These are phyloP conservation scores for Stegophylla sp. DNA, from an alignment of 2,888 invertebrate genomes.

Conservation along the genomic window DNA sequence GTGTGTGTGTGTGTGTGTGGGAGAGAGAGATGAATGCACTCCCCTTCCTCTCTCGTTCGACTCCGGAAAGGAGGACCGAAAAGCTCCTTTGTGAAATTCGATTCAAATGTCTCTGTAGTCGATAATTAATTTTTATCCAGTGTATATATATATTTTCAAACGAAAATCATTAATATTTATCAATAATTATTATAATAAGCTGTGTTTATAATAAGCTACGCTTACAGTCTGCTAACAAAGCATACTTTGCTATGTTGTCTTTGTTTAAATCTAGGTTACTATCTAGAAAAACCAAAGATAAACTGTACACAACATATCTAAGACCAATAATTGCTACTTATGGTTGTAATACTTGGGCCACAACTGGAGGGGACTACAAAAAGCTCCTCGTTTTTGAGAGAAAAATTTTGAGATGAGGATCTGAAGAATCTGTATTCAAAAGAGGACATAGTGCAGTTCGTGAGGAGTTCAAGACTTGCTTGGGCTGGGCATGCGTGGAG, in stretches of 20 bases:
- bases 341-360: slow-evolving; percentile 2
- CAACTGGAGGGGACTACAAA: background rate
- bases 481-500: slow-evolving; percentile 1
- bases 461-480: background rate
- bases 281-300: slow-evolving; percentile 6
- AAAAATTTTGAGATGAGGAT: background rate
- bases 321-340: slow-evolving; percentile 3
- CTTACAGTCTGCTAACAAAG: slow-evolving; percentile 12
- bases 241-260: background rate
- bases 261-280: slow-evolving; percentile 8
- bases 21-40: no score
- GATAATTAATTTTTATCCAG: no score
- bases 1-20: no score
- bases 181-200: no score
- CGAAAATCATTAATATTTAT: no score
- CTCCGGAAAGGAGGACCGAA: no score
- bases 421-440: slow-evolving; percentile 11
- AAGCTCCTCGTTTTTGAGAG: background rate
- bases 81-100: no score
- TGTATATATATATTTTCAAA: no score
- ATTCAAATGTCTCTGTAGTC: no score
- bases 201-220: no score
- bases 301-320: slow-evolving; percentile 1
- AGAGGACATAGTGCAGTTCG: background rate
- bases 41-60: no score